A percentile compares a stretch with the other conserved stretches of the same genome.
These are phyloP conservation scores for Chrosomus eos DNA, from an alignment of 2,797 vertebrate genomes.

Conservation along the genomic window DNA sequence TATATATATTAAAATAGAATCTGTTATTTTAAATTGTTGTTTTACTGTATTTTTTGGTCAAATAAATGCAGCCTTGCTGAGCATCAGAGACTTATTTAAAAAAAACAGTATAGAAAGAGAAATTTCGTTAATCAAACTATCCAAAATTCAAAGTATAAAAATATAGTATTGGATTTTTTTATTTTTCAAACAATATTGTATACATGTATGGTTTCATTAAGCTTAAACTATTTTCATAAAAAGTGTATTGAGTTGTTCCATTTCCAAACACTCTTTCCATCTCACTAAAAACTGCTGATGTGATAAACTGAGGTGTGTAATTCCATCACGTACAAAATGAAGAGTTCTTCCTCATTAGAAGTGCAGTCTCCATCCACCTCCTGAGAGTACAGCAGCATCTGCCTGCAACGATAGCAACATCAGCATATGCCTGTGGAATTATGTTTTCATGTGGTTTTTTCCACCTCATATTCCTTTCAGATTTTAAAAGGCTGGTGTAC, in stretches of 20 bases:
- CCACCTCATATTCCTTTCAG: not conserved
- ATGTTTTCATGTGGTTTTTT: not conserved
- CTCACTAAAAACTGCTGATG: not conserved
- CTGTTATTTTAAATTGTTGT: not conserved
- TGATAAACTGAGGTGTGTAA: not conserved
- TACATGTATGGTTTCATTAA: not conserved
- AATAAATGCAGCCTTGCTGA: not conserved
- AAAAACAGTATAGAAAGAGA: not conserved
- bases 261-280: not conserved
- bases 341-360: slow-evolving; percentile 96
- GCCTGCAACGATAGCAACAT: slow-evolving; percentile 74
- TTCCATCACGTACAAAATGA: slow-evolving; percentile 90
- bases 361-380: slow-evolving; percentile 91
- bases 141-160: not conserved
- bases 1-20: not conserved
- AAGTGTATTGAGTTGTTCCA: not conserved
- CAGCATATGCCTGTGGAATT: slow-evolving; percentile 10
- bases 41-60: not conserved
- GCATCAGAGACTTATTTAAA: not conserved
- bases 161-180: not conserved
- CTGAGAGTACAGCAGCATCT: slow-evolving; percentile 95
- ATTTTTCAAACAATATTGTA: not conserved
- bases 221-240: not conserved
- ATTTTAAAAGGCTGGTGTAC: slow-evolving; percentile 68
- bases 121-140: not conserved